A percentile compares a stretch with the other conserved stretches of the same genome.
phyloP scores from a whole-genome alignment of 92 coral and sea anemone genomes.

The Chrysogorgia sp. region DNA sequence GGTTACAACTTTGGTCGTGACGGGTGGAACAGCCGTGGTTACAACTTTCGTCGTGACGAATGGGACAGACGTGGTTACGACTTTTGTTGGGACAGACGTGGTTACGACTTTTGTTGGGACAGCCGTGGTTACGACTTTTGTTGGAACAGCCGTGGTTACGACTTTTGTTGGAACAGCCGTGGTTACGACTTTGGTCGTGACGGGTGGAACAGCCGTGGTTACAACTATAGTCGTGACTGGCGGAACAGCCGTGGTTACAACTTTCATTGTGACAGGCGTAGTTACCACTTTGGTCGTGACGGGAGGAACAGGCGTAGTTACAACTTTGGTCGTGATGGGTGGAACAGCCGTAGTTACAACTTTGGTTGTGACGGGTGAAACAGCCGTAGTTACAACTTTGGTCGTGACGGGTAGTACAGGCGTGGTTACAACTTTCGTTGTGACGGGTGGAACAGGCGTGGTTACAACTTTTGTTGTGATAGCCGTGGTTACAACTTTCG shows the following conservation, averaged over 20 bases:
- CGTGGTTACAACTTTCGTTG: conserved; percentile 1
- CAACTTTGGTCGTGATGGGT: background rate
- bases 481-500: background rate
- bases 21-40: background rate
- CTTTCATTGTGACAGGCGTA: background rate
- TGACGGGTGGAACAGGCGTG: background rate
- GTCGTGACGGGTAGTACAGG: background rate
- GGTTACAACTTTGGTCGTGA: background rate
- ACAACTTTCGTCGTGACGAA: background rate
- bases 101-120: background rate
- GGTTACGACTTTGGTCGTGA: background rate
- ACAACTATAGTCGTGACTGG: background rate
- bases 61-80: background rate
- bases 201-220: background rate
- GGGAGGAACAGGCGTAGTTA: background rate
- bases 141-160: background rate
- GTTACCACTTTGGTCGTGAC: background rate
- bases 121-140: background rate
- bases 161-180: background rate
- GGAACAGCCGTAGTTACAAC: conserved; percentile 1
- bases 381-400: background rate
- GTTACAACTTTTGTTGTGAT: background rate
- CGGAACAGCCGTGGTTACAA: background rate
- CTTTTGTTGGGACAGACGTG: background rate
- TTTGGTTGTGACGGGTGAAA: background rate